Base-by-base conservation (phyloP, 1,140 invertebrate species). In the Tyrophagus putrescentiae region DNA sequence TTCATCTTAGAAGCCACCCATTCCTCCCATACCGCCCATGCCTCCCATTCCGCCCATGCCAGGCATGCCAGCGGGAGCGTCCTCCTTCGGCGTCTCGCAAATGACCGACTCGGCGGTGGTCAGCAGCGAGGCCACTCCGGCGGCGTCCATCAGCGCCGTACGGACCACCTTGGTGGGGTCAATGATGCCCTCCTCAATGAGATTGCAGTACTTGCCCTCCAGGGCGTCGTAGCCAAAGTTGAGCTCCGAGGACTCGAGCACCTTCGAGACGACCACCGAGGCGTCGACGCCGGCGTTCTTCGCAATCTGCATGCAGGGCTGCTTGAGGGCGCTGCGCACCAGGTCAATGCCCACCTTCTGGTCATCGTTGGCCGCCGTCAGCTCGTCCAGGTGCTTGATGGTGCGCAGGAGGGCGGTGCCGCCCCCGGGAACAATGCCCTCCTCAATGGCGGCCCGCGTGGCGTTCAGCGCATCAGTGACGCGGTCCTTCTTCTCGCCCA, bases 401-500 rank as follows among this genome's bases (percentile, higher is more conserved):
- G 90, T 94, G 66, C 94, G 80, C 9, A 98, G 76, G 0, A 99
- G 79, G 61, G 95, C 95, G 65, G 87, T 88, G 62, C 95, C 96
- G 78, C 95, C 84, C 67, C 96, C 96, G 60, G 95, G 90, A 68
- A 99, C 95, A 74, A 99, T 98, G 64, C 96, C 96, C 76, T 99
- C 96, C 73, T 98, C 95, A 63, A 99, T 89, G 53, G 96, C 96
- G 62, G 96, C 96, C 28, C 93, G 78, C 0, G 96, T 99, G 0
- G 96, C 96, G 75, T 94, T 94, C 13, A 99, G 74, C 1, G 96
- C 96, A 78, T 99, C 96, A 71, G 89, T 94, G 1, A 98, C 94
- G 64, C 96, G 79, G 69, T 99, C 96, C 72, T 99, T 99, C 76
- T 98, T 98, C 73, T 98, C 95, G 70, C 95, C 97, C 0, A 98